Conservation (phyloP, 2,888 invertebrate genomes). For the Ommatoiulus sabulosus region DNA sequence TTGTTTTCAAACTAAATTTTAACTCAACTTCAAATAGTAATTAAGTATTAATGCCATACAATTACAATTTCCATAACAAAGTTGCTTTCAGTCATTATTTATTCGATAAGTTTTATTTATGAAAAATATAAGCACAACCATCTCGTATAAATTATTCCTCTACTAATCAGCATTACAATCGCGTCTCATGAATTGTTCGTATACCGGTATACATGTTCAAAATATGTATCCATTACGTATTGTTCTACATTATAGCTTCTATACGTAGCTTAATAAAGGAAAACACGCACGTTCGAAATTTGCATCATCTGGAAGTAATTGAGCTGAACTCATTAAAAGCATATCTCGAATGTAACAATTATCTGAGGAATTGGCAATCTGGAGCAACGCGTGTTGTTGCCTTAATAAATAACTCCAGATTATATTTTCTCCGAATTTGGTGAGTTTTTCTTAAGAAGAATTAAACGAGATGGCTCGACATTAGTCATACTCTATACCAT, state of each 20-base stretch:
- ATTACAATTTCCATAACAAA: too few species aligned
- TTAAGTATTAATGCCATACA: too few species aligned
- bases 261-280: background rate
- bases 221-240: background rate
- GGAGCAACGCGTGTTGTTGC: slow-evolving; percentile 20
- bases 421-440: background rate
- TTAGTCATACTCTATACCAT: background rate
- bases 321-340: slow-evolving; percentile 38
- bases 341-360: slow-evolving; percentile 37
- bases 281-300: slow-evolving; percentile 30
- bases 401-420: slow-evolving; percentile 7
- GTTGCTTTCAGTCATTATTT: too few species aligned
- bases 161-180: background rate
- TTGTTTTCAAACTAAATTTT: too few species aligned
- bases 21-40: too few species aligned
- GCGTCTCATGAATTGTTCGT: background rate
- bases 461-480: background rate
- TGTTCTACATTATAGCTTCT: background rate
- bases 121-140: background rate
- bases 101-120: too few species aligned
- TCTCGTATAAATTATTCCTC: background rate
- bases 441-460: background rate
- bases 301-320: slow-evolving; percentile 48
- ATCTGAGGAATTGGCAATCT: slow-evolving; percentile 42
- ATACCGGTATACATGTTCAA: background rate